Conservation (phyloP, 2,888 invertebrate species). For the Aricia artaxerxes region DNA sequence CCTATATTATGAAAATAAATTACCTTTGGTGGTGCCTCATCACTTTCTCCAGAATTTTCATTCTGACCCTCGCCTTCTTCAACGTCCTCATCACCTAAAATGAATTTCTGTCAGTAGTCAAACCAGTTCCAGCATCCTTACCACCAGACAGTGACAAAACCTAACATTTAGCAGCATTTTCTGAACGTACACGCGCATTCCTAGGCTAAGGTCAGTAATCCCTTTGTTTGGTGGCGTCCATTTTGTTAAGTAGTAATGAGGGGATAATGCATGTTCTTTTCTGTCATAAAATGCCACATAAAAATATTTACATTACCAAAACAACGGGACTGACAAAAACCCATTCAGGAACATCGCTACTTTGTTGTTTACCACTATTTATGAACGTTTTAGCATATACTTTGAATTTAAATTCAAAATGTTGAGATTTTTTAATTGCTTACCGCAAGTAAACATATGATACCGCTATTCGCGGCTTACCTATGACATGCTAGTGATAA, state of each 20-base stretch:
- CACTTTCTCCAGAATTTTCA: constrained; percentile 88
- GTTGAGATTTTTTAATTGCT: constrained; percentile 78
- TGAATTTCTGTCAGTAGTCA: constrained; percentile 64
- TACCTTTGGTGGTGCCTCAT: constrained; percentile 84
- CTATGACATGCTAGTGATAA: constrained; percentile 78
- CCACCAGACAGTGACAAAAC: constrained; percentile 54
- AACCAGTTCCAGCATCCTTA: constrained; percentile 58
- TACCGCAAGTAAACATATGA: constrained; percentile 81
- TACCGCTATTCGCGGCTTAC: constrained; percentile 82
- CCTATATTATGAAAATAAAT: not conserved
- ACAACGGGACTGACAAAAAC: constrained; percentile 22
- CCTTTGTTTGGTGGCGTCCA: constrained; percentile 89
- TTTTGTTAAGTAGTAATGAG: constrained; percentile 87
- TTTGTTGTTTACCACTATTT: constrained; percentile 42
- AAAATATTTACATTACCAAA: constrained; percentile 72
- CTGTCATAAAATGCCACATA: constrained; percentile 80
- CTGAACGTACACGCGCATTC: constrained; percentile 58
- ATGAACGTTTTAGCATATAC: constrained; percentile 40
- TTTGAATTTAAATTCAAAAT: constrained; percentile 52
- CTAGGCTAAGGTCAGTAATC: constrained; percentile 83
- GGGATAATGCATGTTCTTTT: constrained; percentile 84
- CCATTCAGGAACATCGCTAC: constrained; percentile 31
- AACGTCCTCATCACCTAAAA: constrained; percentile 84
- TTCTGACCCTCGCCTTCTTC: constrained; percentile 84
- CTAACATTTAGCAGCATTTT: constrained; percentile 52